phyloP scores from a whole-genome alignment of 2,113 vertebrate species.

The Callorhinus ursinus region DNA sequence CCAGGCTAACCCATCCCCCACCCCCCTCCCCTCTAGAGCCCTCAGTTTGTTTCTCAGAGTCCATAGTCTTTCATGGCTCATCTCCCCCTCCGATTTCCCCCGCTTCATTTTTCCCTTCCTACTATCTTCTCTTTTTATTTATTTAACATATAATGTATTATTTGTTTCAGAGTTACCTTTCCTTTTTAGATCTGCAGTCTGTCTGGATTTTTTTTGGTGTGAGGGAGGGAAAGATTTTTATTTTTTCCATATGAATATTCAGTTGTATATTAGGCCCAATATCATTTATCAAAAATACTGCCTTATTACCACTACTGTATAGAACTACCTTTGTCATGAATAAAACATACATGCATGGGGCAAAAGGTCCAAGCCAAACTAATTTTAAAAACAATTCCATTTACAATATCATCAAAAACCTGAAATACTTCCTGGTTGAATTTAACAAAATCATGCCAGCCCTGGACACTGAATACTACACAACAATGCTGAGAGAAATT shows the following conservation, averaged over 20 bases:
- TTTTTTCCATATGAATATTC: background rate
- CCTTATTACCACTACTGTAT: background rate
- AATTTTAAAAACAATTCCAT: background rate
- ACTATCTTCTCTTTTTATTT: too few relatives aligned
- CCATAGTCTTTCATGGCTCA: too few relatives aligned
- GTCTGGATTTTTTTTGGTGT: background rate
- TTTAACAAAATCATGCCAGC: background rate
- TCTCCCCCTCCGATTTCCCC: too few relatives aligned
- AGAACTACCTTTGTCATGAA: background rate
- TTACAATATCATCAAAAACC: background rate
- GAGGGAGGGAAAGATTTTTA: background rate
- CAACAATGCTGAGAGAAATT: background rate
- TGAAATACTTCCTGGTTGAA: background rate
- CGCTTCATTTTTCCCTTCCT: too few relatives aligned
- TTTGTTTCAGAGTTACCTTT: background rate
- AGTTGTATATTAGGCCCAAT: background rate
- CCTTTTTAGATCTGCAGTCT: background rate
- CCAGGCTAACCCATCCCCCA: too few relatives aligned
- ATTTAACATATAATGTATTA: too few relatives aligned
- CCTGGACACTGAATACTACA: background rate
- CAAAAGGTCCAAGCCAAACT: background rate
- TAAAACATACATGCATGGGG: background rate
- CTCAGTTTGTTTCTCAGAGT: too few relatives aligned
- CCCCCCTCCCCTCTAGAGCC: too few relatives aligned
- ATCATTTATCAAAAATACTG: background rate